Evolutionary conservation across 1,140 invertebrate species (phyloP).

Genomic region (Pachypsylla venusta): DNA sequence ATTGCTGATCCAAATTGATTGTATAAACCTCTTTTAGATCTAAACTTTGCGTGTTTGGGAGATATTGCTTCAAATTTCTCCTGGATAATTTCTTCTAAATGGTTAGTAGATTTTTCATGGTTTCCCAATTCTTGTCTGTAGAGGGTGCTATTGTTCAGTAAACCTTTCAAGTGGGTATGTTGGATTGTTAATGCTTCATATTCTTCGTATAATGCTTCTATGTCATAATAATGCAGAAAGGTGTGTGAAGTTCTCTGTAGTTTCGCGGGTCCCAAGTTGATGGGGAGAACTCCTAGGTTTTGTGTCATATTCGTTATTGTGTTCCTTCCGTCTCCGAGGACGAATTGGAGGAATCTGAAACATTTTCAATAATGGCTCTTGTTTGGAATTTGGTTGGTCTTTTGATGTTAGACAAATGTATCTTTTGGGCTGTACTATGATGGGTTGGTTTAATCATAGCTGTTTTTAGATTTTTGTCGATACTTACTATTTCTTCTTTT

Average conservation of each 20-base stretch:
- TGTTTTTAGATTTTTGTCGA: slow-evolving; percentile 10
- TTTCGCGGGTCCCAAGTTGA: neutral
- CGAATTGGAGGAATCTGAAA: neutral
- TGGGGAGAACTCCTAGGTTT: slow-evolving; percentile 5
- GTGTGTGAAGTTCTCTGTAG: neutral
- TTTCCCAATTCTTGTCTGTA: no score
- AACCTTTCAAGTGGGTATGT: neutral
- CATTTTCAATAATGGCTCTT: slow-evolving; percentile 1
- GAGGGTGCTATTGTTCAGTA: no score
- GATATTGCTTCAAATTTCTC: neutral
- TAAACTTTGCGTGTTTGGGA: neutral
- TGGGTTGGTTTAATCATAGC: neutral
- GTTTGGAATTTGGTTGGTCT: neutral
- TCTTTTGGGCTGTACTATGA: neutral
- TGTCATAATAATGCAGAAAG: neutral
- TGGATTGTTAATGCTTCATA: neutral
- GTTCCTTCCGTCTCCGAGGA: neutral
- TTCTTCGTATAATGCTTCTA: slow-evolving; percentile 1
- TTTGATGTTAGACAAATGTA: neutral
- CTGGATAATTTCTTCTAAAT: neutral
- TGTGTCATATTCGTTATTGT: neutral
- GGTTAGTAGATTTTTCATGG: no score
- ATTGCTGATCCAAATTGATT: neutral
- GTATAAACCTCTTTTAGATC: no score
- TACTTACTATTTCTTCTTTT: neutral